Conservation (phyloP, 2,797 vertebrate species). For the Buceros bicornis region DNA sequence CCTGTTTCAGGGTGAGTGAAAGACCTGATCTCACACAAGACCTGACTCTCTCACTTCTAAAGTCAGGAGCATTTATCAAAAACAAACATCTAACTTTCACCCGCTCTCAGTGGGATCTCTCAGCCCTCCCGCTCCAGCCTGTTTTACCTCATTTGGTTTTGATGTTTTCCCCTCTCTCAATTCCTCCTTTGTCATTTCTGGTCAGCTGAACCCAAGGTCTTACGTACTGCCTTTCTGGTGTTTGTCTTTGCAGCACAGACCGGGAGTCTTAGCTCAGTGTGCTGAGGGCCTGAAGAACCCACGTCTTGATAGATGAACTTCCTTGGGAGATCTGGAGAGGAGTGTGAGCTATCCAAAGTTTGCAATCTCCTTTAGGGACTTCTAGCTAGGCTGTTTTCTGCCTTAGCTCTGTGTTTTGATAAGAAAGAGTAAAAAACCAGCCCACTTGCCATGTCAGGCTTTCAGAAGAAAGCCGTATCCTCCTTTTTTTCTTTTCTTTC, state of each 20-base stretch:
- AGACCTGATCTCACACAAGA: not conserved
- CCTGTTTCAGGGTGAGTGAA: not conserved
- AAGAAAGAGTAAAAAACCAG: not conserved
- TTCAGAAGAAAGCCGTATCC: not conserved
- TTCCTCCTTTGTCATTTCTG: not conserved
- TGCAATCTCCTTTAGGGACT: not conserved
- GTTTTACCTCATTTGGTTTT: not conserved
- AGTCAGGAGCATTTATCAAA: not conserved
- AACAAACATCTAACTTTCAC: not conserved
- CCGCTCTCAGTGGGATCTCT: not conserved
- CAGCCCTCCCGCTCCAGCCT: not conserved
- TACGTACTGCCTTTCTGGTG: not conserved
- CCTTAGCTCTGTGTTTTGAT: not conserved
- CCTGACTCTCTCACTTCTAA: not conserved
- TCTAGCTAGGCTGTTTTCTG: not conserved
- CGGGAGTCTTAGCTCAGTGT: not conserved
- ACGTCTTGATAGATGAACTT: not conserved
- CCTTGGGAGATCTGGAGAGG: not conserved
- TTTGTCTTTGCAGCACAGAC: not conserved
- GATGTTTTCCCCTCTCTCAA: not conserved
- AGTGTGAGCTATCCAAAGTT: not conserved
- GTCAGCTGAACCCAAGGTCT: not conserved
- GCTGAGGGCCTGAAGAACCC: not conserved
- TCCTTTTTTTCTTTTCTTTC: not conserved
- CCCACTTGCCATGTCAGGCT: not conserved